phyloP scores from a whole-genome alignment of 2,888 invertebrate genomes.

The Griposia aprilina region DNA sequence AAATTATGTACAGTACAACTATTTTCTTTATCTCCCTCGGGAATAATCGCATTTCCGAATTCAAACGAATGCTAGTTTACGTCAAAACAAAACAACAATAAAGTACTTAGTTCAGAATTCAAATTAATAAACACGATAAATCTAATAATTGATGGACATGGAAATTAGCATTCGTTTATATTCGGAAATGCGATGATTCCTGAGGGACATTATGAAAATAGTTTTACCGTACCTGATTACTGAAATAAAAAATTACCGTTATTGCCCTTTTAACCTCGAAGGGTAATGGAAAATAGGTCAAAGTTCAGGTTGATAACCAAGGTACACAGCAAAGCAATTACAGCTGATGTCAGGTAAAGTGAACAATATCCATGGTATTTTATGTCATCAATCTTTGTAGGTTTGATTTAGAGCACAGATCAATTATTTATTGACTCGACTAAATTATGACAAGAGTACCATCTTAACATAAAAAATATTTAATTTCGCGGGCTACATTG shows the following conservation, averaged over 20 bases:
- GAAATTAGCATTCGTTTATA: no score
- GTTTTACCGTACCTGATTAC: neutral
- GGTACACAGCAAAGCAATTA: neutral
- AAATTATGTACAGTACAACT: no score
- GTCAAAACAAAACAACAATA: no score
- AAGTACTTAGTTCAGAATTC: no score
- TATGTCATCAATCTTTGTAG: neutral
- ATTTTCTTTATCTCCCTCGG: no score
- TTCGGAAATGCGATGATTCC: no score
- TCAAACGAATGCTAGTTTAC: no score
- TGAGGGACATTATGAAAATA: no score
- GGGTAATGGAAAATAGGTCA: constrained; percentile 25
- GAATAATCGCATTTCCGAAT: no score
- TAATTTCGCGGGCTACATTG: neutral
- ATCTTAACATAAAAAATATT: neutral
- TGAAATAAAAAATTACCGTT: constrained; percentile 24
- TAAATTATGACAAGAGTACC: neutral
- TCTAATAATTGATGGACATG: no score
- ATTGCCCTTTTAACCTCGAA: constrained; percentile 17
- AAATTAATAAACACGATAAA: no score
- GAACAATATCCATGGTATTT: neutral
- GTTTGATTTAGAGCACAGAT: neutral
- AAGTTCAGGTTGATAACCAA: constrained; percentile 36
- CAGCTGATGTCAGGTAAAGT: neutral
- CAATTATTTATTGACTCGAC: neutral